Base-by-base conservation (phyloP, 2,113 vertebrate genomes). In the Tachycineta bicolor region DNA sequence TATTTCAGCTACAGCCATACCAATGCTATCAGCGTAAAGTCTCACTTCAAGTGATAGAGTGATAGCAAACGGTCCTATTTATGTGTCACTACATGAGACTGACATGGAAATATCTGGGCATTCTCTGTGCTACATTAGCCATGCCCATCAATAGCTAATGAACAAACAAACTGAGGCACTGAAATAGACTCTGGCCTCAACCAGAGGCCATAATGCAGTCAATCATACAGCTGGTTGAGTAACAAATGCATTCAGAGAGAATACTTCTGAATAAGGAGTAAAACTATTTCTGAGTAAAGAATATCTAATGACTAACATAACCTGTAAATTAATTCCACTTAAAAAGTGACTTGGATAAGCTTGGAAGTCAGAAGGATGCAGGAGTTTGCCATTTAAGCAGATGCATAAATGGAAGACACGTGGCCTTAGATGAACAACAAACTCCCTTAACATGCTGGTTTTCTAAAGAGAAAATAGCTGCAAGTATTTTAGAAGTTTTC, bases 271-370 rank as follows among this genome's bases (percentile, higher is more conserved):
- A 62, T 68, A 71, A 91, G 65, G 14, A 82, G 28, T 41, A 60
- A 91, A 92, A 91, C 43, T 68, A 78, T 89, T 91, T 94, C 55
- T 55, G 14, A 73, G 31, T 37, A 82, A 56, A 95, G 25, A 78
- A 64, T 69, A 31, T 87, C 23, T 70, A 82, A 59, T 24, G 2
- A 89, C 18, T 79, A 91, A 75, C 24, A 77, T 76, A 70, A 94
- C 13, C 22, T 81, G 22, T 28, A 85, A 83, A 95, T 80, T 68
- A 85, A 65, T 83, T 59, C 39, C 4, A 64, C 58, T 16, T 3
- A 41, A 62, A 86, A 47, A 75, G 17, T 71, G 12, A 87, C 52
- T 65, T 82, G 49, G n/a, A 68, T 84, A 93, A 87, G 29, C 53
- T 39, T 44, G 22, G 34, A 89, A 95, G 76, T 77, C 76, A 90